Evolutionary conservation across 2,113 vertebrate genomes (phyloP).

Genomic region (Gambusia affinis): DNA sequence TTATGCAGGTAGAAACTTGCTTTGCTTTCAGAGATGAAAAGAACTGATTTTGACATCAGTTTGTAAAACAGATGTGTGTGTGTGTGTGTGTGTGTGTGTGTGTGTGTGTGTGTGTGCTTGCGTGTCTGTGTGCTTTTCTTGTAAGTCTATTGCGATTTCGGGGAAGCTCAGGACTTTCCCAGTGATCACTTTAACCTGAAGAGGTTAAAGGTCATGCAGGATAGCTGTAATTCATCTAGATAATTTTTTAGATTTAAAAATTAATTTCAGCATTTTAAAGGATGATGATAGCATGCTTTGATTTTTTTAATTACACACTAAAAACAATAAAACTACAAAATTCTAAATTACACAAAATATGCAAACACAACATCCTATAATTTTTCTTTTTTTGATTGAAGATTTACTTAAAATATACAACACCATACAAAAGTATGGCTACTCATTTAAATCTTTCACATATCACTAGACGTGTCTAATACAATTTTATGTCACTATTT

Average conservation of each 20-base stretch:
- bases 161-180: neutral
- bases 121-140: conserved; percentile 2
- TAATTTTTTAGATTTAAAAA: neutral
- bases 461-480: too few species aligned
- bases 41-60: conserved; percentile 44
- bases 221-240: neutral
- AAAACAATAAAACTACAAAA: neutral
- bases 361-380: too few species aligned
- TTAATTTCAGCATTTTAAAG: neutral
- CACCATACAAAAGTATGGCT: too few species aligned
- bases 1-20: conserved; percentile 53
- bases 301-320: neutral
- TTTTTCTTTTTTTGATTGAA: too few species aligned
- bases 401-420: too few species aligned
- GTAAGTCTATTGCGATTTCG: conserved; percentile 10
- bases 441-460: too few species aligned
- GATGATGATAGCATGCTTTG: neutral
- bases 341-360: neutral
- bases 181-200: neutral
- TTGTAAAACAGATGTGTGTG: neutral
- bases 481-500: too few species aligned
- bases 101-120: neutral
- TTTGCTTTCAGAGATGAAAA: conserved; percentile 14
- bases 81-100: neutral
- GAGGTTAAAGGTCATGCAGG: neutral